Base-by-base conservation (phyloP, 2,797 vertebrate species). In the Kryptopterus vitreolus region DNA sequence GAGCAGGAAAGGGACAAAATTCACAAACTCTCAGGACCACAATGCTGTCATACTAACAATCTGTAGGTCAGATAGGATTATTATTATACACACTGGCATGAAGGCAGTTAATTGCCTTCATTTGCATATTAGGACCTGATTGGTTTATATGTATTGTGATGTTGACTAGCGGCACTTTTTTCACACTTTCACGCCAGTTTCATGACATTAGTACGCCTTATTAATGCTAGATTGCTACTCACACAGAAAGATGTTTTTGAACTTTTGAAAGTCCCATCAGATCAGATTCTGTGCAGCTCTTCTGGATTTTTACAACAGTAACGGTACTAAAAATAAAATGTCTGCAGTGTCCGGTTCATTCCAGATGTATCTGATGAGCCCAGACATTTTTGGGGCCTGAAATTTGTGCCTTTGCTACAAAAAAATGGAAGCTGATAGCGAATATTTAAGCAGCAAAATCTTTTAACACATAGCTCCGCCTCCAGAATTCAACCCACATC, bases 1-100 rank as follows among this genome's bases (percentile, higher is more conserved):
- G 92, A 48, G 43, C 53, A 68, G 78, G 81, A 86, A 33, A n/a
- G 20, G 35, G 22, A 15, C 29, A 55, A 35, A 20, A 43, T 43
- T 7, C 38, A 43, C 38, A 43, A 43, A 43, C 38, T 43, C 38
- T 43, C 10, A 43, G 10, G 38, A 43, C 38, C 7, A 10, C 38
- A 43, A 43, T 43, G 38, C 2, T 43, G 1, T 7, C 1, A 7
- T 55, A 18, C 16, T 35, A 11, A 22, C 35, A n/a, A 35, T 35
- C 31, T 0, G 7, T 70, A 31, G 12, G 31, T 70, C 3, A 0
- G 8, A 68, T 48, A 26, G 7, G 10, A 43, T 3, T 29, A 29
- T 24, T 63, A 66, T n/a, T 43, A 65, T 62, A 66, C 11, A 3
- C 20, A 38, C 11, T 29, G 6, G 31, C 52, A 20, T 0, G 18